Conservation (phyloP, 2,113 vertebrate genomes). For the Actenoides lindsayi region DNA sequence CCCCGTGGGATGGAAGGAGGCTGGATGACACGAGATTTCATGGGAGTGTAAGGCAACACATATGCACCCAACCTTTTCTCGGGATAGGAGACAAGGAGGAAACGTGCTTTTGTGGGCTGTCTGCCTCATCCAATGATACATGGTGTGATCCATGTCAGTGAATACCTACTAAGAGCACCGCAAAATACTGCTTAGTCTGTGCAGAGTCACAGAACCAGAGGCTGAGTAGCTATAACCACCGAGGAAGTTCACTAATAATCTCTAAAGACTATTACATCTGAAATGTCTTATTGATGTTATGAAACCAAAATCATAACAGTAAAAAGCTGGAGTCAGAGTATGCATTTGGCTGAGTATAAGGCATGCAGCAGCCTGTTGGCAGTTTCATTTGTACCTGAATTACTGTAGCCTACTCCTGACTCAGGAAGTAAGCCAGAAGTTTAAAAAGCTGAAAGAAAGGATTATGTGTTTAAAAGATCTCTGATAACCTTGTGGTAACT, state of each 20-base stretch:
- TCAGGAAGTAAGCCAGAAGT: conserved; percentile 14
- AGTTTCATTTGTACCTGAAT: conserved; percentile 34
- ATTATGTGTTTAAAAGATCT: not conserved
- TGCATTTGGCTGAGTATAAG: not conserved
- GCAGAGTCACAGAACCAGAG: not conserved
- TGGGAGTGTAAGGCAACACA: not conserved
- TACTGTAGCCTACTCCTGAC: not conserved
- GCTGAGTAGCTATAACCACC: not conserved
- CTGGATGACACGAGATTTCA: not conserved
- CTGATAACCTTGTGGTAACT: not conserved
- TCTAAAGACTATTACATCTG: not conserved
- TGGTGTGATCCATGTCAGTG: not conserved
- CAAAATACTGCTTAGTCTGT: not conserved
- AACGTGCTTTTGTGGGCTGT: not conserved
- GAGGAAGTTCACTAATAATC: conserved; percentile 4
- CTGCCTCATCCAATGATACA: accelerated
- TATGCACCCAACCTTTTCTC: not conserved
- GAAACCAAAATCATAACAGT: conserved; percentile 4
- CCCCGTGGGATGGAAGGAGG: not conserved
- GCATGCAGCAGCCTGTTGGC: not conserved
- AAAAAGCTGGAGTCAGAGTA: not conserved
- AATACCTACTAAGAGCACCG: accelerated
- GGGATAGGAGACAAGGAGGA: not conserved
- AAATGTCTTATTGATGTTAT: conserved; percentile 13
- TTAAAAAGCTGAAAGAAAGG: not conserved